Conservation (phyloP, 2,797 vertebrate species). For the Ceryle rudis region DNA sequence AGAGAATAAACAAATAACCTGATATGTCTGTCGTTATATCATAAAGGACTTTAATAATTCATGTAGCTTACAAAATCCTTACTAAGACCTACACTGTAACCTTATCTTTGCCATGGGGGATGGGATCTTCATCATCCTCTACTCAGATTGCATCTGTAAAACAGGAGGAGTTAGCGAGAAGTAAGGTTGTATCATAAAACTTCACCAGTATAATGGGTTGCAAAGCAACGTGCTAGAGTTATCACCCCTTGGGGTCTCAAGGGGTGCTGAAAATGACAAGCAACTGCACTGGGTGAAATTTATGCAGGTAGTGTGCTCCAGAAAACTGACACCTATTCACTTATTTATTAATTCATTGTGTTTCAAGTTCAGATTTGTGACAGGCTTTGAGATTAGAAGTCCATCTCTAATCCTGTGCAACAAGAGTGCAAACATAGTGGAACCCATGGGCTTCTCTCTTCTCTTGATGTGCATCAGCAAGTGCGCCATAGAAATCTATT, state of each 20-base stretch:
- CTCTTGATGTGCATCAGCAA: not conserved
- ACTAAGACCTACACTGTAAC: slow-evolving; percentile 19
- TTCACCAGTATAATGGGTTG: slow-evolving; percentile 34
- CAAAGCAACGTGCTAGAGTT: not conserved
- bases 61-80: slow-evolving; percentile 59
- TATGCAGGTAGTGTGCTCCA: slow-evolving; percentile 25
- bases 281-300: slow-evolving; percentile 17
- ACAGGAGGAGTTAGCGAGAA: not conserved
- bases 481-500: not conserved
- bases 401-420: not conserved
- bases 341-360: slow-evolving; percentile 60
- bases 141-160: not conserved
- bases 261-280: slow-evolving; percentile 36
- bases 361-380: slow-evolving; percentile 54
- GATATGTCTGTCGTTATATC: slow-evolving; percentile 74
- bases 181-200: slow-evolving; percentile 15
- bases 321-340: slow-evolving; percentile 45
- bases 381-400: slow-evolving; percentile 30
- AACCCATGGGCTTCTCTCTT: not conserved
- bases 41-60: slow-evolving; percentile 82
- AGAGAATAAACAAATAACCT: slow-evolving; percentile 76
- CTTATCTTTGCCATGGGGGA: not conserved
- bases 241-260: slow-evolving; percentile 36
- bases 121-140: slow-evolving; percentile 31
- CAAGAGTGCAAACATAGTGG: not conserved